Conservation (phyloP, 2,888 invertebrate genomes). For the Neoascia interrupta region DNA sequence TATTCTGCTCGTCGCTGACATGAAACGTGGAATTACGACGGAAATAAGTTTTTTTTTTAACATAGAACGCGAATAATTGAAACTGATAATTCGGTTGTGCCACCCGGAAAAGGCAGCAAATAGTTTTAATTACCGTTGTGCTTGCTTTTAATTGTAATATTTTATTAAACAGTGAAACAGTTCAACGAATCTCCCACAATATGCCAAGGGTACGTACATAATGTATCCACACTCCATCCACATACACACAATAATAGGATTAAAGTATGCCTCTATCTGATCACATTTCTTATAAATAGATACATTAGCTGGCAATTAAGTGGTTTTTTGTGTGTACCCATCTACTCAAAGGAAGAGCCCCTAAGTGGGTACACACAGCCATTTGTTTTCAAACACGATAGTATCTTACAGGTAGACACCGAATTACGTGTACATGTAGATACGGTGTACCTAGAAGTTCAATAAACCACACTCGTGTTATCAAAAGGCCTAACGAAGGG, state of each 20-base stretch:
- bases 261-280: background rate
- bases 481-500: too few species aligned
- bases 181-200: conserved; percentile 48
- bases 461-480: too few species aligned
- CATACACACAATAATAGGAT: too few species aligned
- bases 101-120: background rate
- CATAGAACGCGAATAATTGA: conserved; percentile 8
- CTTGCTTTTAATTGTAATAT: conserved; percentile 28
- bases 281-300: conserved; percentile 29
- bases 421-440: too few species aligned
- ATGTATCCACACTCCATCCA: too few species aligned
- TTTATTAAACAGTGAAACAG: conserved; percentile 12
- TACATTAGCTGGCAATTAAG: conserved; percentile 8
- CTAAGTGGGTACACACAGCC: background rate
- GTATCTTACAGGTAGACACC: background rate
- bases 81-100: background rate
- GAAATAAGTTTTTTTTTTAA: background rate
- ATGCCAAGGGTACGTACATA: conserved; percentile 73
- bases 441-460: too few species aligned
- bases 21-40: conserved; percentile 41
- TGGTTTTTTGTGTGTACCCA: too few species aligned
- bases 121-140: too few species aligned
- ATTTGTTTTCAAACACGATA: background rate
- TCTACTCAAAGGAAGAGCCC: too few species aligned
- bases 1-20: conserved; percentile 22